phyloP scores from a whole-genome alignment of 2,797 vertebrate genomes.

The Halcyon leucocephala region DNA sequence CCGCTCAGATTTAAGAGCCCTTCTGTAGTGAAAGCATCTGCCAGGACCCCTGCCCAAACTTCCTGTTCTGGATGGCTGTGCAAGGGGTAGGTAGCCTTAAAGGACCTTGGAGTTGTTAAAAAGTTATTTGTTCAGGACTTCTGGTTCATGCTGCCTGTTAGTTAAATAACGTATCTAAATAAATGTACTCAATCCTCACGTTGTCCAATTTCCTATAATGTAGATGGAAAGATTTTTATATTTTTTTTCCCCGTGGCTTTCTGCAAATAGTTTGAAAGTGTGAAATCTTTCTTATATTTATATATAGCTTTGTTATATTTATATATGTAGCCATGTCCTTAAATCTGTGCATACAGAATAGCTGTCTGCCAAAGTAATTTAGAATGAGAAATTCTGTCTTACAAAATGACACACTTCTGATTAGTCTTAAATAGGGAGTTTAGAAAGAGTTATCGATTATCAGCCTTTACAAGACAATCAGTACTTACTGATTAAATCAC shows the following conservation, averaged over 20 bases:
- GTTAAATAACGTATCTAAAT: neutral
- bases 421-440: conserved; percentile 49
- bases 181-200: neutral
- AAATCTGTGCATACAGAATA: neutral
- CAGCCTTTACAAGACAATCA: neutral
- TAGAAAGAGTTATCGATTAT: neutral
- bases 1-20: neutral
- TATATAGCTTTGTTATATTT: neutral
- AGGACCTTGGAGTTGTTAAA: neutral
- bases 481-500: conserved; percentile 11
- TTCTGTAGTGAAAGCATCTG: conserved; percentile 38
- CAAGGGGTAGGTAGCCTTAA: neutral
- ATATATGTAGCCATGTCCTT: neutral
- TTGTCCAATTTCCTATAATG: neutral
- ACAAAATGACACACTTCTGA: conserved; percentile 8
- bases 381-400: conserved; percentile 1
- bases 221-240: neutral
- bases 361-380: neutral
- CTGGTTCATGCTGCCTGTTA: neutral
- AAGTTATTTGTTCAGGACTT: neutral
- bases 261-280: neutral
- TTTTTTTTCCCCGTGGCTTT: neutral
- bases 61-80: neutral
- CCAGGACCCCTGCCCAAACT: neutral
- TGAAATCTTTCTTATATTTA: neutral